Evolutionary conservation across 2,888 invertebrate species (phyloP), one percentile per base, ranked within the genome.

Genomic region (Bembecia ichneumoniformis): DNA sequence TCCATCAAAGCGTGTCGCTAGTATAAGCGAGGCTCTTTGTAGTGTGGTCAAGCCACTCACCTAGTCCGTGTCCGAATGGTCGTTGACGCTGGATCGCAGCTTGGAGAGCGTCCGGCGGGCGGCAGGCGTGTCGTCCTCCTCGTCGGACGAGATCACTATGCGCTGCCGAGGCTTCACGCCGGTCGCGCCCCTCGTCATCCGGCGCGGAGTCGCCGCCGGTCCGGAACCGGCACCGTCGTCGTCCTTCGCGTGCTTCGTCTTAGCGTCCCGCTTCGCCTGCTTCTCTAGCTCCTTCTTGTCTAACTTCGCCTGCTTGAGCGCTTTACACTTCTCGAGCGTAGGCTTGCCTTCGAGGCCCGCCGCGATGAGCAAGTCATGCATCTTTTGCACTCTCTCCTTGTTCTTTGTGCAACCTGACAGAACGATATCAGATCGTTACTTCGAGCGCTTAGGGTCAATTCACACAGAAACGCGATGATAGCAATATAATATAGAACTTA

Each of bases 281-380:
- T 80, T 82, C 59, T 83, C 83, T 48, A 77, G 74, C 14, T 83
- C 80, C 57, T 80, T 79, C 73, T 82, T 83, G 56, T 82, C 82
- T 11, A 72, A 43, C 55, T 82, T 82, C 47, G 80, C 81, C 52
- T 77, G 74, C 55, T 83, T 84, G 17, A 87, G 61, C 47, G 78
- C 82, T 49, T 68, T 70, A 54, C 88, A 88, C 63, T 82, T 82
- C 56, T 87, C 87, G 14, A 83, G 45, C 44, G 87, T 81, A 20
- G 88, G 88, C 56, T 83, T 84, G n/a, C 88, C 88, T n/a, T 87
- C 83, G 2, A 88, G 59, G 0, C 88, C 88, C 11, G 87, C 87
- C 4, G 71, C 71, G 0, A 64, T 64, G 1, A 88, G 64, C 0
- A 88, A 60, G 11, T 83, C 84, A 54, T 81, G 50, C 82, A 88